phyloP scores from a whole-genome alignment of 2,888 invertebrate species.

The Atethmia centrago region DNA sequence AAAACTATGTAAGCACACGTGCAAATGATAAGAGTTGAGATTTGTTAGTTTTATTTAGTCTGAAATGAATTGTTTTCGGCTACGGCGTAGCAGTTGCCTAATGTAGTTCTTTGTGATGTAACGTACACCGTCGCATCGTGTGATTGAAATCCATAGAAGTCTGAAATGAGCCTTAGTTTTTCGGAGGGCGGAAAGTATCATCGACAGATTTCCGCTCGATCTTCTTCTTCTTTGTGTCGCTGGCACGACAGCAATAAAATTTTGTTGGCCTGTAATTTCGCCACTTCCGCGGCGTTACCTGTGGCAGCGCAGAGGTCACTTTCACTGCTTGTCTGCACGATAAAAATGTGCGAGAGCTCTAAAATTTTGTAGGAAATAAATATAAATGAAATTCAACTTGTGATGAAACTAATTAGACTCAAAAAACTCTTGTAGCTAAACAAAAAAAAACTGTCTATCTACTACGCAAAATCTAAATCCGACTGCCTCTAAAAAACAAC shows the following conservation, averaged over 20 bases:
- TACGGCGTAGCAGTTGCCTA: background rate
- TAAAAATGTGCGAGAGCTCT: background rate
- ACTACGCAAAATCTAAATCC: conserved; percentile 9
- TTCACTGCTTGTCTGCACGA: too few species aligned
- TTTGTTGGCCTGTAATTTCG: too few species aligned
- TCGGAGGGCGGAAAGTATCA: too few species aligned
- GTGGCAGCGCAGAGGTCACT: too few species aligned
- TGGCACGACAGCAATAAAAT: too few species aligned
- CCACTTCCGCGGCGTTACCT: too few species aligned
- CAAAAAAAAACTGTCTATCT: background rate
- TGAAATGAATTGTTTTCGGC: background rate
- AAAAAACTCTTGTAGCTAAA: background rate
- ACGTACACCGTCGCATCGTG: too few species aligned
- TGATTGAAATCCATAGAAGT: background rate
- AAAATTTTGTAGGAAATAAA: background rate
- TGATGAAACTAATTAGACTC: background rate
- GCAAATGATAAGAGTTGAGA: conserved; percentile 26
- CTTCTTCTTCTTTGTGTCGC: too few species aligned
- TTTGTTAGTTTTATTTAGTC: conserved; percentile 15
- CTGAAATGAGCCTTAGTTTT: background rate
- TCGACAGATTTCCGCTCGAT: background rate
- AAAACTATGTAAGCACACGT: conserved; percentile 30
- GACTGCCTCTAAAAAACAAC: background rate
- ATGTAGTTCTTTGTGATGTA: background rate
- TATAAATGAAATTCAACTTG: background rate